Evolutionary conservation across 2,888 invertebrate species (phyloP).

Genomic region (Scaptomyza parva): DNA sequence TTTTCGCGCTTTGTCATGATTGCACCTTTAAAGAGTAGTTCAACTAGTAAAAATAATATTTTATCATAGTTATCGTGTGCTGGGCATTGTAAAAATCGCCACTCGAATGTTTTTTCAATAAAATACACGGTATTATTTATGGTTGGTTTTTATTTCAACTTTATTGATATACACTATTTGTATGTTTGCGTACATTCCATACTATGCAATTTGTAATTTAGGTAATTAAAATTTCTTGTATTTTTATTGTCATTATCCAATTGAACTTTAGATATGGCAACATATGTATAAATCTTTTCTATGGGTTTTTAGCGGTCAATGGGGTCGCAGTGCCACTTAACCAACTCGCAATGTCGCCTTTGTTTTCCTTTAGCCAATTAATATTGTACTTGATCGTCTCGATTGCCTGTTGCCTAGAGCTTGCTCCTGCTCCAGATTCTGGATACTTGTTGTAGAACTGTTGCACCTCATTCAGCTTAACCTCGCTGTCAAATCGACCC

Average conservation of each 20-base stretch:
- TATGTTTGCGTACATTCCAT: constrained; percentile 9
- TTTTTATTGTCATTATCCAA: not conserved
- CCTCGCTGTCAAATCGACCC: constrained; percentile 87
- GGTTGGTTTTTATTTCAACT: constrained; percentile 36
- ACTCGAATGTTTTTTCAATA: constrained; percentile 32
- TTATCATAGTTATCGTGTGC: constrained; percentile 40
- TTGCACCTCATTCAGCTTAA: constrained; percentile 90
- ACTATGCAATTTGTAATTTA: constrained; percentile 35
- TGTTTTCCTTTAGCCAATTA: constrained; percentile 89
- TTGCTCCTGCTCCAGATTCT: constrained; percentile 93
- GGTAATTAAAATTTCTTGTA: constrained; percentile 8
- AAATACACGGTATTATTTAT: constrained; percentile 55
- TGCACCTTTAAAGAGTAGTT: not conserved
- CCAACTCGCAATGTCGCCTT: constrained; percentile 87
- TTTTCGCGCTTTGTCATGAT: constrained; percentile 23
- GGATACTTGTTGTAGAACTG: constrained; percentile 91
- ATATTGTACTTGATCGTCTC: constrained; percentile 92
- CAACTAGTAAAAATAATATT: constrained; percentile 4
- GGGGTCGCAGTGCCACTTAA: constrained; percentile 76
- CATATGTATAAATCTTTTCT: constrained; percentile 2
- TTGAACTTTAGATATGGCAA: not conserved
- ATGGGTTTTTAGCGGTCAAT: constrained; percentile 42
- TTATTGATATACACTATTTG: constrained; percentile 66
- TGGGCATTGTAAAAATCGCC: constrained; percentile 57
- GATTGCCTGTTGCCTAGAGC: constrained; percentile 89